Evolutionary conservation across 2,888 invertebrate species (phyloP).

Genomic region (Spodoptera exigua): DNA sequence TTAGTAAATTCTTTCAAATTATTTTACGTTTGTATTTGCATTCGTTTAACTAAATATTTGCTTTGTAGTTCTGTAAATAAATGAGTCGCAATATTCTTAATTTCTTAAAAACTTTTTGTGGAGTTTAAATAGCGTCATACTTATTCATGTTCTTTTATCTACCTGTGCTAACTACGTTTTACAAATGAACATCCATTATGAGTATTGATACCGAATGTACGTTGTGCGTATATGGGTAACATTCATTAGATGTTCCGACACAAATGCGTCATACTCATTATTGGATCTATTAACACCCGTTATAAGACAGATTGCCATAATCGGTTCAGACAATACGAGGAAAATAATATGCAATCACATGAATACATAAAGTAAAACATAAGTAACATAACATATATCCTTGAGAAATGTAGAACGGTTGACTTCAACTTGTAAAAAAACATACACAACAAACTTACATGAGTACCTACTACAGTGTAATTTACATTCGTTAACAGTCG

Average conservation of each 20-base stretch:
- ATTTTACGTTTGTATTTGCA: not conserved
- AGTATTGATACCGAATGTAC: conserved; percentile 53
- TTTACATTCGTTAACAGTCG: conserved; percentile 36
- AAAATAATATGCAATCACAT: not conserved
- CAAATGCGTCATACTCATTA: conserved; percentile 49
- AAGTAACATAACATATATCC: no score
- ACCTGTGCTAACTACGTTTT: conserved; percentile 41
- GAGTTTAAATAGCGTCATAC: not conserved
- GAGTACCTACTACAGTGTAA: conserved; percentile 19
- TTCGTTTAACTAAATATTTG: not conserved
- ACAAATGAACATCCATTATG: conserved; percentile 41
- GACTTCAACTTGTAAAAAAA: conserved; percentile 14
- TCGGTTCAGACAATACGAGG: conserved; percentile 3
- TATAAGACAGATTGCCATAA: conserved; percentile 17
- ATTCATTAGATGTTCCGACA: conserved; percentile 49
- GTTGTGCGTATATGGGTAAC: conserved; percentile 41
- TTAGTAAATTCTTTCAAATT: not conserved
- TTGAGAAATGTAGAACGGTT: conserved; percentile 1
- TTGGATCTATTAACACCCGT: conserved; percentile 44
- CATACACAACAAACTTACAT: not conserved
- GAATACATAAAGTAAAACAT: not conserved
- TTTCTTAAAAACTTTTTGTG: no score
- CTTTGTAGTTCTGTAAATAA: no score
- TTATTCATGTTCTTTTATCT: conserved; percentile 34
- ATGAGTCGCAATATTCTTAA: no score